A percentile compares a stretch with the other conserved stretches of the same genome.
phyloP scores from a whole-genome alignment of 2,113 vertebrate genomes.

The Trogon melanurus region DNA sequence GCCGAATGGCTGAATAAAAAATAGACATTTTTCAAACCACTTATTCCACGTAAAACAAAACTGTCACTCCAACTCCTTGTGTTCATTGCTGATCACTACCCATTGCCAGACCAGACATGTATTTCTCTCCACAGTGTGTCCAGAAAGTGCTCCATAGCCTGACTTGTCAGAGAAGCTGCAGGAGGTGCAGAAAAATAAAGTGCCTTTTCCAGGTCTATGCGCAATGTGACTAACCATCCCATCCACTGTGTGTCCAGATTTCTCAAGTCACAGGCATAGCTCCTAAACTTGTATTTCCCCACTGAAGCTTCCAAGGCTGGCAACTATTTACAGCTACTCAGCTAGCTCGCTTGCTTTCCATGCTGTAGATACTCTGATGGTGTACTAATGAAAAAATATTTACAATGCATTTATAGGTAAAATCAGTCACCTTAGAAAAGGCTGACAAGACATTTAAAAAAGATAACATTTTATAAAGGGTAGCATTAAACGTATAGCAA shows the following conservation, averaged over 20 bases:
- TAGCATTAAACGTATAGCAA: slow-evolving; percentile 6
- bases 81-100: neutral
- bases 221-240: neutral
- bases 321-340: slow-evolving; percentile 1
- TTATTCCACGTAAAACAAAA: fast-evolving
- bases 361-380: neutral
- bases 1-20: neutral
- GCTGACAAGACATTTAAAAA: neutral
- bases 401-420: slow-evolving; percentile 20
- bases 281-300: neutral
- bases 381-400: slow-evolving; percentile 8
- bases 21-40: neutral
- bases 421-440: slow-evolving; percentile 16
- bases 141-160: slow-evolving; percentile 36
- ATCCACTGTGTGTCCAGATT: neutral
- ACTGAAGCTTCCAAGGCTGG: neutral
- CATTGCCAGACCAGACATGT: neutral
- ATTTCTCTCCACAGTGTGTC: slow-evolving; percentile 18
- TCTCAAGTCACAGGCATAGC: neutral
- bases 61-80: neutral
- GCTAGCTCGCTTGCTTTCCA: neutral
- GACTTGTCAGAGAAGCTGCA: slow-evolving; percentile 13
- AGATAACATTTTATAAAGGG: neutral
- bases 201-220: slow-evolving; percentile 24
- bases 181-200: slow-evolving; percentile 26